Conservation (phyloP, 2,113 vertebrate species). For the Leucopsar rothschildi region DNA sequence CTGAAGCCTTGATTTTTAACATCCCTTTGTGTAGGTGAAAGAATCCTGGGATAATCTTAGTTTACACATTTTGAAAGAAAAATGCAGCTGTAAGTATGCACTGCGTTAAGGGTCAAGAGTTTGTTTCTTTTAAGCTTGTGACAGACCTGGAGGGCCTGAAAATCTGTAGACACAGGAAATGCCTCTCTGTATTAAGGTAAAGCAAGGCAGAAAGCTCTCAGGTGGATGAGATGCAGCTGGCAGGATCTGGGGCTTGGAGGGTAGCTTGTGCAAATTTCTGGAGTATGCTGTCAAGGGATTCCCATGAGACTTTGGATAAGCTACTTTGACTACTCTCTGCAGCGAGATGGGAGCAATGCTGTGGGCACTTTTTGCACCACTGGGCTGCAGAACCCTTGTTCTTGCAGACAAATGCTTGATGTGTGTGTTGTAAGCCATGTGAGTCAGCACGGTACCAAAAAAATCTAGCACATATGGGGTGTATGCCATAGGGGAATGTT, state of each 20-base stretch:
- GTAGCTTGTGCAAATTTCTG: not conserved
- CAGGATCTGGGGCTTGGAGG: not conserved
- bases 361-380: rapidly evolving
- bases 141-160: not conserved
- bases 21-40: not conserved
- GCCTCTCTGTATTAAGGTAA: not conserved
- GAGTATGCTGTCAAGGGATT: not conserved
- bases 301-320: rapidly evolving
- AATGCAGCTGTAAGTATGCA: not conserved
- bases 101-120: not conserved
- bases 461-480: rapidly evolving
- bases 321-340: rapidly evolving
- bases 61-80: not conserved
- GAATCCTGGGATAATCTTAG: not conserved
- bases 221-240: not conserved
- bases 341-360: rapidly evolving
- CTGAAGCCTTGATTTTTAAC: not conserved
- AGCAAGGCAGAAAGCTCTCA: not conserved
- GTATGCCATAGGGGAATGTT: not conserved
- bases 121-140: not conserved
- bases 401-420: not conserved
- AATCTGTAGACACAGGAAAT: not conserved
- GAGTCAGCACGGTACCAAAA: not conserved
- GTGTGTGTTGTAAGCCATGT: not conserved
- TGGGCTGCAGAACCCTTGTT: not conserved